phyloP scores from a whole-genome alignment of 2,113 vertebrate species.

The Tiliqua scincoides region DNA sequence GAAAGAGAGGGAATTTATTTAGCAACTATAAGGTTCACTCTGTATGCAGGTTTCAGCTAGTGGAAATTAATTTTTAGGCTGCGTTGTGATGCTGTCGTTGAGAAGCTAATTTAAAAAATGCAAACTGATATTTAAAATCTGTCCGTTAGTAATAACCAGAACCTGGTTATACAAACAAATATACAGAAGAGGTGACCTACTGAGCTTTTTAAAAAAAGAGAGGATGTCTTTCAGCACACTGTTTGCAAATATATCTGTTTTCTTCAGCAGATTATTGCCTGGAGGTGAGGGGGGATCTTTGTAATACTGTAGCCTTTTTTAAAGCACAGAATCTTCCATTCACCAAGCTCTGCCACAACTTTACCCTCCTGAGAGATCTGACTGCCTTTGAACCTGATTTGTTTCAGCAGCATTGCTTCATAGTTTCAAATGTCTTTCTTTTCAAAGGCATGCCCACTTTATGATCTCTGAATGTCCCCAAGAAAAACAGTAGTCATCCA shows the following conservation, averaged over 20 bases:
- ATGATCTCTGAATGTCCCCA: conserved; percentile 44
- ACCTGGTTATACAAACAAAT: conserved; percentile 2
- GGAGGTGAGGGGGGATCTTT: conserved; percentile 55
- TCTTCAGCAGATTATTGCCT: conserved; percentile 64
- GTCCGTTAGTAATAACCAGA: conserved; percentile 14
- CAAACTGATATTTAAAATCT: conserved; percentile 46
- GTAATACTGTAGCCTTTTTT: conserved; percentile 53
- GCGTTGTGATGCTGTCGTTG: too few relatives aligned
- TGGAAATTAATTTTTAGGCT: too few relatives aligned
- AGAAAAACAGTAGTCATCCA: conserved; percentile 50
- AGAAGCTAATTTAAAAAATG: conserved; percentile 31
- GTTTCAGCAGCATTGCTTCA: conserved; percentile 20
- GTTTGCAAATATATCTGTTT: conserved; percentile 49
- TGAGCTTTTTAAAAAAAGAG: conserved; percentile 21
- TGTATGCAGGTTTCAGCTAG: too few relatives aligned
- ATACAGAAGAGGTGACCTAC: too few relatives aligned
- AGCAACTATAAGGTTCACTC: too few relatives aligned
- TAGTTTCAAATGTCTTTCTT: conserved; percentile 12
- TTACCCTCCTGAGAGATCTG: conserved; percentile 52
- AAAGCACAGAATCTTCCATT: conserved; percentile 65
- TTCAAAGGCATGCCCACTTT: conserved; percentile 31
- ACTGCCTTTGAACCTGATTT: conserved; percentile 61
- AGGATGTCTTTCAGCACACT: conserved; percentile 56
- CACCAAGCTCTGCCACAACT: conserved; percentile 50
- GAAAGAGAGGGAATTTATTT: neutral